Evolutionary conservation across 1,140 invertebrate genomes (phyloP), one percentile per base, ranked within the genome.

Genomic region (Solen grandis): DNA sequence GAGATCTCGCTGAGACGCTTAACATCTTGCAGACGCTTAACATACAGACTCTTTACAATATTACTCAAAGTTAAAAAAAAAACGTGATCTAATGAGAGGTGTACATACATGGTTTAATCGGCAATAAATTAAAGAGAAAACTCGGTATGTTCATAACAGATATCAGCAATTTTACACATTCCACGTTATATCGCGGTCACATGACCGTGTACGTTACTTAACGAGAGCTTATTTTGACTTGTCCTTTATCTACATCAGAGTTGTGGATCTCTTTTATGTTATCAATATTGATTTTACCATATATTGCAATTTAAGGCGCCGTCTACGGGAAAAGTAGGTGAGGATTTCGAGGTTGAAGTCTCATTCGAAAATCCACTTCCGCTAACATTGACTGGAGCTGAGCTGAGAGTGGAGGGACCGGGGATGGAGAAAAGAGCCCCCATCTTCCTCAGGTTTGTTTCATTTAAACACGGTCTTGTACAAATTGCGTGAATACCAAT

Each of bases 291-390:
- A 50, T 50, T 10, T 13, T 13, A 57, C 19, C 5, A 22, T 5
- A 22, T 5, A 5, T 22, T 57, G 5, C 27, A 10, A n/a, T 29
- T 60, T n/a, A 29, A 77, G 74, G 41, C 46, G 5, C 62, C 74
- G 16, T 33, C 54, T 5, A 31, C 16, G 4, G 74, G 5, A 8
- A 57, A 10, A 13, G 46, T 38, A 46, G 31, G 63, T 1, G 25
- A 77, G 22, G 57, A 8, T 29, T 54, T 77, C 50, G 13, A 66
- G 46, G 63, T 68, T 14, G 52, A 77, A 10, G 62, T 66, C 4
- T 77, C 74, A 2, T 77, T 77, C 57, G 41, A 22, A 19, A 77
- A 77, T 27, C 60, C 60, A 66, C 46, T 77, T 46, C 63, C 62
- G 29, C 31, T 68, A 19, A 22, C 74, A 2, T 41, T 77, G 29